Conservation (phyloP, 1,140 invertebrate species). For the Orussus abietinus region DNA sequence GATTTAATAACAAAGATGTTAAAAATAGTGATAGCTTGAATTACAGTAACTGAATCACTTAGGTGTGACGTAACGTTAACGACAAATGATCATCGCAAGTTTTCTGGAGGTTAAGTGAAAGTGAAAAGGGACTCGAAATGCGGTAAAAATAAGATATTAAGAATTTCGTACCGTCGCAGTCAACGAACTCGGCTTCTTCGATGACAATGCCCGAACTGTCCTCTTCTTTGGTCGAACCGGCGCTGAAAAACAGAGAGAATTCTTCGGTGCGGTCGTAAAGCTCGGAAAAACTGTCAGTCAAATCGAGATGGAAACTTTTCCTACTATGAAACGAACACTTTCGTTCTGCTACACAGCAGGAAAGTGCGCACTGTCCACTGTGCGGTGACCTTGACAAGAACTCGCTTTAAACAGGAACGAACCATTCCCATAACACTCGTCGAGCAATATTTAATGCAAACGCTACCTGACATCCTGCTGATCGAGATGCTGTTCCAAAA, state of each 20-base stretch:
- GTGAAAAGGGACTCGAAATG: conserved; percentile 1
- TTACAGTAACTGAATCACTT: conserved; percentile 1
- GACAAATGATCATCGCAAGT: neutral
- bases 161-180: conserved; percentile 49
- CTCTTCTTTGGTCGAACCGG: conserved; percentile 35
- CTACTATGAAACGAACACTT: too few relatives aligned
- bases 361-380: conserved; percentile 40
- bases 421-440: conserved; percentile 17
- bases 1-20: too few relatives aligned
- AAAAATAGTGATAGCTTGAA: too few relatives aligned
- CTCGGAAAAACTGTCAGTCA: too few relatives aligned
- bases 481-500: conserved; percentile 51
- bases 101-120: too few relatives aligned
- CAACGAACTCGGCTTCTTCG: conserved; percentile 50
- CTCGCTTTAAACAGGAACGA: conserved; percentile 27
- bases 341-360: too few relatives aligned
- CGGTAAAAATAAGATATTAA: conserved; percentile 3
- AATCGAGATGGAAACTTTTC: too few relatives aligned
- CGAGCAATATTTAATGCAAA: conserved; percentile 23
- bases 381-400: conserved; percentile 46
- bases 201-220: conserved; percentile 43
- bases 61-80: neutral
- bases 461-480: conserved; percentile 47
- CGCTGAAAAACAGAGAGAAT: conserved; percentile 36
- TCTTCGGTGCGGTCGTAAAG: too few relatives aligned